A percentile compares a stretch with the other conserved stretches of the same genome.
Conservation (phyloP, 2,113 vertebrate genomes). For the Hippocampus comes region DNA sequence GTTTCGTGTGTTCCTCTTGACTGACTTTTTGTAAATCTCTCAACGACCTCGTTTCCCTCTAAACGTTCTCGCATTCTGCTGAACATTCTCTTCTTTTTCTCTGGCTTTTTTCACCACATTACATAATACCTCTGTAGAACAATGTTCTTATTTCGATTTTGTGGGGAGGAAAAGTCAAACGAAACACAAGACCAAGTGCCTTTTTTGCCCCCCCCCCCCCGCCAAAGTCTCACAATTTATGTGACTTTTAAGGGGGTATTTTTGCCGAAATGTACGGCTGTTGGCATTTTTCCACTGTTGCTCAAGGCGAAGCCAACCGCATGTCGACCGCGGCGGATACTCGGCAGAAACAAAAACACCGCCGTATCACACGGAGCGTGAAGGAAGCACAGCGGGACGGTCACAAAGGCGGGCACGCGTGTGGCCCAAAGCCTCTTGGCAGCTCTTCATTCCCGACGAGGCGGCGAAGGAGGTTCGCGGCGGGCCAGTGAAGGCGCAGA, state of each 20-base stretch:
- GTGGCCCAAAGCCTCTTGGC: constrained; percentile 38
- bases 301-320: not conserved
- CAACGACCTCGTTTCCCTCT: too few relatives aligned
- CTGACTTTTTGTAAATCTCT: too few relatives aligned
- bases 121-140: not conserved
- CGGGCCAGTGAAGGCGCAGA: constrained; percentile 40
- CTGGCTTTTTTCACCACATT: not conserved
- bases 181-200: not conserved
- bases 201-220: not conserved
- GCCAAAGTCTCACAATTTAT: not conserved
- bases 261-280: not conserved
- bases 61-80: too few relatives aligned
- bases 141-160: not conserved
- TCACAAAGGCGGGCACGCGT: constrained; percentile 21
- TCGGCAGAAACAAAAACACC: not conserved
- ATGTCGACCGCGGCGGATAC: not conserved
- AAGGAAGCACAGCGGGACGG: not conserved
- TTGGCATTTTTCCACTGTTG: not conserved
- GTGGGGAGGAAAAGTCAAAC: too few relatives aligned
- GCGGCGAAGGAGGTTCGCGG: constrained; percentile 39
- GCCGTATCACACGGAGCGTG: not conserved
- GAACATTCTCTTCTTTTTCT: too few relatives aligned
- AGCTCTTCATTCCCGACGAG: constrained; percentile 43
- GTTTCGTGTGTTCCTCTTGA: too few relatives aligned
- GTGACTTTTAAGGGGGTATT: not conserved